Percentiles rank a stretch among this genome's conserved stretches.
These are phyloP conservation scores for Pocillopora damicornis DNA, from an alignment of 64 coral and sea anemone species.

Conservation along the genomic window DNA sequence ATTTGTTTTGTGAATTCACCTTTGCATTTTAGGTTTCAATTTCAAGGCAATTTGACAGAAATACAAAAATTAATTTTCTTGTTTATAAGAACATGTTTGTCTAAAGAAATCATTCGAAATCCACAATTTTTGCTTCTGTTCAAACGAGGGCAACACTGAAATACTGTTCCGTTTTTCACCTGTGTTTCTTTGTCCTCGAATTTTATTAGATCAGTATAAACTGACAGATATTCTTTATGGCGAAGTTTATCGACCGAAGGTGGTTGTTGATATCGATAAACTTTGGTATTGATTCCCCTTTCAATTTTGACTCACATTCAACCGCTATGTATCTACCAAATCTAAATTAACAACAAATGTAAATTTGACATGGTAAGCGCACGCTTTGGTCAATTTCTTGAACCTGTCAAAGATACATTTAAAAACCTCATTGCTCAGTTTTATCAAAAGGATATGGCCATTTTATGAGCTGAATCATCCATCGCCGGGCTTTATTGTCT, in stretches of 20 bases:
- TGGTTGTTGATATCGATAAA: not conserved
- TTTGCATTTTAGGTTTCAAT: too few species aligned
- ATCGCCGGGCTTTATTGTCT: slow-evolving; percentile 55
- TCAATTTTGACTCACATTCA: not conserved
- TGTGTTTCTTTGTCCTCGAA: too few species aligned
- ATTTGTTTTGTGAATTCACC: too few species aligned
- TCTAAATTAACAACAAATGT: not conserved
- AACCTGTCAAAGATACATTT: not conserved
- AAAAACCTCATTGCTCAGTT: not conserved
- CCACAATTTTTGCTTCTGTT: not conserved
- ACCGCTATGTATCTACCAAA: too few species aligned
- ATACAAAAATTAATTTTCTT: not conserved
- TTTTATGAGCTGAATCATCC: slow-evolving; percentile 69
- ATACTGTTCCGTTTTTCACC: too few species aligned
- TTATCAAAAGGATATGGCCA: slow-evolving; percentile 89
- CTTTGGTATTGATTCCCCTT: not conserved
- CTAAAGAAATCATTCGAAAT: not conserved
- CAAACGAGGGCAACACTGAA: not conserved
- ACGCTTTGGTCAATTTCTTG: not conserved
- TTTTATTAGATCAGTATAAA: too few species aligned
- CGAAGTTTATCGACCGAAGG: not conserved
- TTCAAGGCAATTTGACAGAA: not conserved
- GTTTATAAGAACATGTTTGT: not conserved
- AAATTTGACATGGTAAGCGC: not conserved
- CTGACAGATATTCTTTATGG: not conserved